Evolutionary conservation across 2,797 vertebrate species (phyloP), one percentile per base, ranked within the genome.

Genomic region (Kryptopterus vitreolus): DNA sequence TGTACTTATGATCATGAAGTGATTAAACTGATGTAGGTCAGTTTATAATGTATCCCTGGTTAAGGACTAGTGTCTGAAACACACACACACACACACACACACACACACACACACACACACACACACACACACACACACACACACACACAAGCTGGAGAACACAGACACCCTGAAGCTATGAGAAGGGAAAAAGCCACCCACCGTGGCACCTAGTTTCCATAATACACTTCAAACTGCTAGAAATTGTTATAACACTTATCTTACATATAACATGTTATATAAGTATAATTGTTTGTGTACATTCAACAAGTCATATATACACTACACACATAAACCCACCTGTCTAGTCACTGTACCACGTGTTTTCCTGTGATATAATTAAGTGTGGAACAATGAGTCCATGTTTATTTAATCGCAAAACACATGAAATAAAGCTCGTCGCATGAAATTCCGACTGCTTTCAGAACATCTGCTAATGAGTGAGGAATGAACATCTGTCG

Each of bases 301-400:
- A 35, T 35, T 16, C 3, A 35, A 22, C 61, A 66, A 20, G 12
- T 66, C 62, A 65, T 20, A 61, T 12, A 20, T 6, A 62, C 16
- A 31, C 16, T 7, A 11, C 38, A 57, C 62, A 70, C 71, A 83
- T 66, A 73, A 72, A 77, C 53, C 76, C 52, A 77, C 55, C 62
- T 70, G 16, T 70, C 8, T 46, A 15, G 12, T 16, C 18, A 13
- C 26, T n/a, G 7, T 31, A 50, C 58, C 72, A 58, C 22, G n/a
- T 52, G 66, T 57, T 59, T 71, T 52, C 11, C 65, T 78, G 35
- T 43, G 50, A 68, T 46, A 70, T 43, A 13, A 26, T 74, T 59
- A 31, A 31, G 26, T 48, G 26, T 11, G 11, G 38, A 48, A 68
- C 65, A 78, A 16, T 29, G 16, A 63, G 48, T 55, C 46, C 69